Conservation (phyloP, 2,797 vertebrate genomes). For the Rhabdophis nuchalis region DNA sequence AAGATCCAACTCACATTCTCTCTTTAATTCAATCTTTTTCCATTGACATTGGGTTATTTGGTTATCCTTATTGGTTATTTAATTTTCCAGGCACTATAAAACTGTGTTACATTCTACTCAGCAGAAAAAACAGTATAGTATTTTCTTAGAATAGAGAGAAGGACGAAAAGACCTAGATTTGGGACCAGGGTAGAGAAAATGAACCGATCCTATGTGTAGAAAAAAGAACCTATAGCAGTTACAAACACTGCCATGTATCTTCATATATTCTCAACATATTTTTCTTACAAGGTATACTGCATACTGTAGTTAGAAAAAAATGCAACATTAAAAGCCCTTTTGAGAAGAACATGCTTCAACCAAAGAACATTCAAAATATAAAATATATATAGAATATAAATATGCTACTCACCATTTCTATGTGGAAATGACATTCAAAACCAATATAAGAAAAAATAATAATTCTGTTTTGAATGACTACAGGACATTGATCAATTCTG, state of each 20-base stretch:
- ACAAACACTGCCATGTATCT: not conserved
- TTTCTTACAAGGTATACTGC: not conserved
- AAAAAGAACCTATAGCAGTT: not conserved
- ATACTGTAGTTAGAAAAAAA: no score
- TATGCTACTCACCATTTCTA: no score
- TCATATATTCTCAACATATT: not conserved
- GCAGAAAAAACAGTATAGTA: not conserved
- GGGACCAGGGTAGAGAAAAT: no score
- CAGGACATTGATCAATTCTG: not conserved
- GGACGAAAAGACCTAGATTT: no score
- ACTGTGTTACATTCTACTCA: not conserved
- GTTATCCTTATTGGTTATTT: not conserved
- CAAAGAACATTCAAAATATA: no score
- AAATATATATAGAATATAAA: no score
- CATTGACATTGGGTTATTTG: not conserved
- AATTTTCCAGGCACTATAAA: not conserved
- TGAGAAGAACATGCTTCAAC: no score
- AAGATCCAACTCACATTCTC: not conserved
- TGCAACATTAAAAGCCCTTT: no score
- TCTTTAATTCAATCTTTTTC: not conserved
- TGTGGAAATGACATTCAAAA: not conserved
- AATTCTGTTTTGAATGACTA: not conserved
- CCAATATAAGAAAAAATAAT: not conserved
- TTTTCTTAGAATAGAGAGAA: no score
- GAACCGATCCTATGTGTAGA: not conserved